Evolutionary conservation across 1,140 invertebrate species (phyloP).

Genomic region (Drosophila varians): DNA sequence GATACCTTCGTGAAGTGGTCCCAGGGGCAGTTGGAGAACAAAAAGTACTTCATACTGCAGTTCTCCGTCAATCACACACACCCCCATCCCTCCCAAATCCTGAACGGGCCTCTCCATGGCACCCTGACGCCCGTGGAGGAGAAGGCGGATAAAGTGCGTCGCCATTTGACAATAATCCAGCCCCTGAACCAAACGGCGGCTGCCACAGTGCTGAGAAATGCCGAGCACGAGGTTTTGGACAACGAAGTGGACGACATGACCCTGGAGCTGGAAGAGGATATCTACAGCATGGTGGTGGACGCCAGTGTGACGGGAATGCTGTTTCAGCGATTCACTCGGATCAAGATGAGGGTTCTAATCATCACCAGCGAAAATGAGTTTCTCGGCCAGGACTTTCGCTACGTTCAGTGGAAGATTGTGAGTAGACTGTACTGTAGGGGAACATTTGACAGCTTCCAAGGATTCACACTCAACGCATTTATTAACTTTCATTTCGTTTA

Average conservation of each 20-base stretch:
- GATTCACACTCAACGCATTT: neutral
- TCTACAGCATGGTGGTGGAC: slow-evolving; percentile 71
- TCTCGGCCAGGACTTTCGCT: slow-evolving; percentile 78
- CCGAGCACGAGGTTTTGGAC: slow-evolving; percentile 62
- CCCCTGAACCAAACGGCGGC: slow-evolving; percentile 58
- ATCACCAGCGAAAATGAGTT: slow-evolving; percentile 77
- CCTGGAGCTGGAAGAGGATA: slow-evolving; percentile 68
- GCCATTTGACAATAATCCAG: slow-evolving; percentile 53
- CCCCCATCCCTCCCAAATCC: slow-evolving; percentile 68
- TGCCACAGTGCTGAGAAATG: slow-evolving; percentile 51
- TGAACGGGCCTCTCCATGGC: slow-evolving; percentile 48
- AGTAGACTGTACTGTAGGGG: slow-evolving; percentile 77
- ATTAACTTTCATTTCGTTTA: slow-evolving; percentile 8
- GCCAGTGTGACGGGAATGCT: slow-evolving; percentile 78
- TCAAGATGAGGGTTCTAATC: slow-evolving; percentile 77
- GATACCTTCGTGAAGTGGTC: slow-evolving; percentile 80
- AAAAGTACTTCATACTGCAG: slow-evolving; percentile 80
- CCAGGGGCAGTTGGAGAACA: slow-evolving; percentile 63
- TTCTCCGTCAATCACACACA: slow-evolving; percentile 76
- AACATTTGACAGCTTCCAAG: slow-evolving; percentile 3
- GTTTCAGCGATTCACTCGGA: slow-evolving; percentile 65
- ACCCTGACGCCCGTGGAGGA: slow-evolving; percentile 62
- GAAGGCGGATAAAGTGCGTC: slow-evolving; percentile 61
- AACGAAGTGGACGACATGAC: slow-evolving; percentile 60
- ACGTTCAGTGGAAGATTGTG: slow-evolving; percentile 83